Percentiles rank a stretch among this genome's conserved stretches.
phyloP scores from a whole-genome alignment of 1,140 invertebrate genomes.

The Araneus ventricosus region DNA sequence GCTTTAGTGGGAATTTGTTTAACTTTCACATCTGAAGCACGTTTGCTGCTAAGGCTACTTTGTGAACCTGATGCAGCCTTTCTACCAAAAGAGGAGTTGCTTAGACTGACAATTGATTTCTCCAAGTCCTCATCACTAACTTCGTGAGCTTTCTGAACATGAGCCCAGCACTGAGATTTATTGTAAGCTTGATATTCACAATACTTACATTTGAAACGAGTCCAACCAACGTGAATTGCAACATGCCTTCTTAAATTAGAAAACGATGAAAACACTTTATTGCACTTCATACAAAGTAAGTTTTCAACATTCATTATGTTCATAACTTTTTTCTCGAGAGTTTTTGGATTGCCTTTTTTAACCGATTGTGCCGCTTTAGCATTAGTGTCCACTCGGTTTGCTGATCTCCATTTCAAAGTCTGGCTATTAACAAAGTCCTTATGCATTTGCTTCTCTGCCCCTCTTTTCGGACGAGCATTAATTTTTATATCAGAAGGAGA shows the following conservation, averaged over 20 bases:
- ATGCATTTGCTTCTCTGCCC: conserved; percentile 76
- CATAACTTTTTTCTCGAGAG: conserved; percentile 75
- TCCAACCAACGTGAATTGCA: conserved; percentile 80
- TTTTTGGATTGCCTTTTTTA: conserved; percentile 52
- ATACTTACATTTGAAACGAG: conserved; percentile 80
- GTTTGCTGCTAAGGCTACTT: neutral
- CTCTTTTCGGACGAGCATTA: conserved; percentile 73
- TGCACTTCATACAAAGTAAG: conserved; percentile 79
- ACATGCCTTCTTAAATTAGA: conserved; percentile 80
- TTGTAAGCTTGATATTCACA: conserved; percentile 80
- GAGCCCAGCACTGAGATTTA: conserved; percentile 79
- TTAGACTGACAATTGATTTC: conserved; percentile 52
- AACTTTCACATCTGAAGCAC: neutral
- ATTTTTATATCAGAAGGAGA: conserved; percentile 37
- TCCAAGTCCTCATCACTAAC: conserved; percentile 40
- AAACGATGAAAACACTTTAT: conserved; percentile 78
- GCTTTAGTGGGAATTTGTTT: conserved; percentile 7
- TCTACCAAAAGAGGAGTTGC: neutral
- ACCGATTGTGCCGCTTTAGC: neutral
- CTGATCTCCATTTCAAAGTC: conserved; percentile 71
- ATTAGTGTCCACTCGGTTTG: conserved; percentile 53
- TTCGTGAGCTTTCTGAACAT: conserved; percentile 78
- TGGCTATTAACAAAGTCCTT: conserved; percentile 76
- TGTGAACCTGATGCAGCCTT: neutral
- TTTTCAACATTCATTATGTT: conserved; percentile 78